These are phyloP conservation scores for Rhimphoctona megacephalus DNA, from an alignment of 2,888 invertebrate genomes.

Conservation along the genomic window DNA sequence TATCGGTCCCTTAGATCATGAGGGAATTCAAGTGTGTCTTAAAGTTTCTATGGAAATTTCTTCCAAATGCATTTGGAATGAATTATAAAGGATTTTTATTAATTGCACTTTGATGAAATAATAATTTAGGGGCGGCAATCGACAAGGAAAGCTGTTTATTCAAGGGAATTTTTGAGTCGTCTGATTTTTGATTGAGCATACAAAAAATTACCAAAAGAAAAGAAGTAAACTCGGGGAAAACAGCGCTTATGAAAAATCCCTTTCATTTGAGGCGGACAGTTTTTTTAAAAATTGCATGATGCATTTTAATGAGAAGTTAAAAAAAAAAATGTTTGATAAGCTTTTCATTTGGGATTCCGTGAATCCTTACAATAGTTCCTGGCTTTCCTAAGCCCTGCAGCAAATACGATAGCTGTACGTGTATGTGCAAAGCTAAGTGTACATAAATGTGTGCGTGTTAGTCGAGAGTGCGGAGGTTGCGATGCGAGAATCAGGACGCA, in stretches of 20 bases:
- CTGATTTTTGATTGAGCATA: too few species aligned
- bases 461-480: conserved; percentile 63
- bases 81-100: not conserved
- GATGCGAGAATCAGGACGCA: conserved; percentile 67
- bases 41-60: conserved; percentile 10
- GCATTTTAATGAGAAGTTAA: conserved; percentile 1
- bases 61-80: conserved; percentile 15
- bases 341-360: not conserved
- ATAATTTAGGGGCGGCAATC: not conserved
- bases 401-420: not conserved
- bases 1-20: conserved; percentile 32
- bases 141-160: not conserved
- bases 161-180: not conserved
- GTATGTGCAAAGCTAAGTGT: not conserved
- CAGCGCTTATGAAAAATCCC: not conserved
- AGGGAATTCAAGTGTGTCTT: conserved; percentile 24
- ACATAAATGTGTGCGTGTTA: not conserved
- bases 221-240: not conserved
- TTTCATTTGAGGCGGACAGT: not conserved
- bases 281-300: too few species aligned
- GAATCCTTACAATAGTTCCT: conserved; percentile 27
- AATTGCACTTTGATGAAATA: not conserved
- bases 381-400: conserved; percentile 41
- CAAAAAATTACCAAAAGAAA: too few species aligned
- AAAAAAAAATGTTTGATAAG: conserved; percentile 10